Evolutionary conservation across 2,113 vertebrate genomes (phyloP).

Genomic region (Oxyura jamaicensis): DNA sequence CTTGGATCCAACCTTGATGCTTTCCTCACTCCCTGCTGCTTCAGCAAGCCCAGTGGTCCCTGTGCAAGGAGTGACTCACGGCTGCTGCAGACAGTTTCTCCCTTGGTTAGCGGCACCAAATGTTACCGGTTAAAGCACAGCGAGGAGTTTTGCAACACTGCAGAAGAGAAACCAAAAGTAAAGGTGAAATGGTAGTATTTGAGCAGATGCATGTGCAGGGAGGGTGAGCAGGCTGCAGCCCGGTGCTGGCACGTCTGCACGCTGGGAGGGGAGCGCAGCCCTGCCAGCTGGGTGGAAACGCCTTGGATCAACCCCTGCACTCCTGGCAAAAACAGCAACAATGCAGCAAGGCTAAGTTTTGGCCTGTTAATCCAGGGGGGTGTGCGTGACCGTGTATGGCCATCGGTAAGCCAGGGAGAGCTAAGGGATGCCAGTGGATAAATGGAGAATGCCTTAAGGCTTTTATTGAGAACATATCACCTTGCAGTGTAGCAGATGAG

Average conservation of each 20-base stretch:
- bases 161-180: neutral
- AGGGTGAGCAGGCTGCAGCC: neutral
- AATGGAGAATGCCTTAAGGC: neutral
- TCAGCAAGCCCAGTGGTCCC: neutral
- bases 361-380: fast-evolving
- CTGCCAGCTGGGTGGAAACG: neutral
- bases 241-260: fast-evolving
- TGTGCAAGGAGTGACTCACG: neutral
- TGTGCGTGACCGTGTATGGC: neutral
- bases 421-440: neutral
- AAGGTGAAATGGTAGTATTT: neutral
- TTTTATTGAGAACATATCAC: neutral
- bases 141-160: neutral
- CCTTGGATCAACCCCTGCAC: neutral
- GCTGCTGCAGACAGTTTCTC: neutral
- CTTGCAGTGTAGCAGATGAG: neutral
- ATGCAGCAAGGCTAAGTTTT: neutral
- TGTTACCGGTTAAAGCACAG: neutral
- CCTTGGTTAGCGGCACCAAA: neutral
- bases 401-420: neutral
- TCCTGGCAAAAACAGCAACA: neutral
- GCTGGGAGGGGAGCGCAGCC: neutral
- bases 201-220: neutral
- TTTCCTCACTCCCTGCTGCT: neutral
- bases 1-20: neutral